These are phyloP conservation scores for Tholera decimalis DNA, from an alignment of 2,888 invertebrate species.

Conservation along the genomic window DNA sequence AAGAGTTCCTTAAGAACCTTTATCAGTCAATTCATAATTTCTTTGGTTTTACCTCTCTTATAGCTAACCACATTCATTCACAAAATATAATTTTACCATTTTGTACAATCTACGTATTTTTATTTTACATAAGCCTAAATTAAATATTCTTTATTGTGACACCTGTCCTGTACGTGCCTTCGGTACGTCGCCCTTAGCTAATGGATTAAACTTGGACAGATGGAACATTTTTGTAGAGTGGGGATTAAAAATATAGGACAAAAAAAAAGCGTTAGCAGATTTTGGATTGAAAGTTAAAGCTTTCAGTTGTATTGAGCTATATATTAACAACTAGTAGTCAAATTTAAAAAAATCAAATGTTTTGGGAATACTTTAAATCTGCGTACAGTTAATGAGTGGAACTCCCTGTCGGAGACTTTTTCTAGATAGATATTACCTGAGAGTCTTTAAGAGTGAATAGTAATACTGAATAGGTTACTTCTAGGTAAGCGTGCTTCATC, in stretches of 20 bases:
- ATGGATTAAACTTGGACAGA: constrained; percentile 45
- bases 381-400: too few species aligned
- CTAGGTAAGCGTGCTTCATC: too few species aligned
- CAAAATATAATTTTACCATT: neutral
- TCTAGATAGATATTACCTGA: too few species aligned
- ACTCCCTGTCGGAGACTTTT: too few species aligned
- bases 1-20: too few species aligned
- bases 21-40: too few species aligned
- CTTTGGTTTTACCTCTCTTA: neutral
- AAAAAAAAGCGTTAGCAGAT: constrained; percentile 12
- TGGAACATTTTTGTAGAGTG: constrained; percentile 24
- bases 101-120: neutral
- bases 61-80: neutral
- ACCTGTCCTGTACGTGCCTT: constrained; percentile 10
- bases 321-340: neutral
- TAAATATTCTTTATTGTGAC: constrained; percentile 23
- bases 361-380: too few species aligned
- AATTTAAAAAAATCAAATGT: too few species aligned
- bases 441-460: too few species aligned
- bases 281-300: neutral
- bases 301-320: neutral
- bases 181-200: constrained; percentile 16
- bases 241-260: constrained; percentile 15
- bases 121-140: constrained; percentile 4
- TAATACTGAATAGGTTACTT: too few species aligned